phyloP scores from a whole-genome alignment of 2,113 vertebrate genomes.

The Laticauda laticaudata region DNA sequence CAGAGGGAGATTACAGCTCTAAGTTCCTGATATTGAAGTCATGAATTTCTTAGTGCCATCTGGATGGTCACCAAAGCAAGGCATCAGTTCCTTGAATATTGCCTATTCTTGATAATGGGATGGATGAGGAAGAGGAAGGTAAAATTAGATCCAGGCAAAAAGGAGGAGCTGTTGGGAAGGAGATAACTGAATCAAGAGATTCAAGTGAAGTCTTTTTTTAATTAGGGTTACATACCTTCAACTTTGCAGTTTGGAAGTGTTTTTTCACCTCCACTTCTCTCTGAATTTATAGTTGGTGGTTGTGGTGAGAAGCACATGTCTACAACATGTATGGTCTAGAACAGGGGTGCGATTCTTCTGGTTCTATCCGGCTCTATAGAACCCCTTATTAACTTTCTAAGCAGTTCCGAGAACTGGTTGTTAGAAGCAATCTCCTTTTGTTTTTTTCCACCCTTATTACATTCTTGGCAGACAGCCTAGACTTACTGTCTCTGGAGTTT shows the following conservation, averaged over 20 bases:
- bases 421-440: too few relatives aligned
- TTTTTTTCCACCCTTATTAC: too few relatives aligned
- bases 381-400: too few relatives aligned
- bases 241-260: not conserved
- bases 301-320: not conserved
- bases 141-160: not conserved
- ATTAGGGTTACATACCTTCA: not conserved
- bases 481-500: too few relatives aligned
- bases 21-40: not conserved
- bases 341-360: not conserved
- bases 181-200: not conserved
- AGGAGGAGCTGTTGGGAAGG: not conserved
- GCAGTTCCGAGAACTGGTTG: too few relatives aligned
- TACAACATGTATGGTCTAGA: not conserved
- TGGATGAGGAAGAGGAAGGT: not conserved
- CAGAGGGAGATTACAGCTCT: not conserved
- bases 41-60: not conserved
- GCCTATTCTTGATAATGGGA: not conserved
- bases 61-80: not conserved
- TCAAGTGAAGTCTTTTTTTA: not conserved
- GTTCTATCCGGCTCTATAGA: too few relatives aligned
- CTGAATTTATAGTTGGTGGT: not conserved
- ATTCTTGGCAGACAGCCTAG: too few relatives aligned
- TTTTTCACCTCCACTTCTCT: not conserved
- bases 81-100: not conserved